These are phyloP conservation scores for Pyrrhia umbra DNA, from an alignment of 2,888 invertebrate species.

Conservation along the genomic window DNA sequence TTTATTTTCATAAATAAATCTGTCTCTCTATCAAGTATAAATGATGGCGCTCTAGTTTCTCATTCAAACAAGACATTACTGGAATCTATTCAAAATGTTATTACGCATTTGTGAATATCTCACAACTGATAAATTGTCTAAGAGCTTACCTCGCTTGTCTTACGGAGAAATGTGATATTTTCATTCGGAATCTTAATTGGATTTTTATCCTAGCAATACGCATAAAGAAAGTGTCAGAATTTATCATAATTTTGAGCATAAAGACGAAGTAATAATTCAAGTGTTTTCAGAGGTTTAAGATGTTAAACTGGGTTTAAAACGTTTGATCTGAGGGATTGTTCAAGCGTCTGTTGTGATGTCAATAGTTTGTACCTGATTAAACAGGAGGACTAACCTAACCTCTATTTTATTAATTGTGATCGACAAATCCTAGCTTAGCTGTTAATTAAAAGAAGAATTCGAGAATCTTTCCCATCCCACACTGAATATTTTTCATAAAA, in stretches of 20 bases:
- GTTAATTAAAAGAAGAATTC: neutral
- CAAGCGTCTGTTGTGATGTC: neutral
- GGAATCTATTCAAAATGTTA: constrained; percentile 46
- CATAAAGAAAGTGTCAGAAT: constrained; percentile 46
- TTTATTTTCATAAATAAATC: constrained; percentile 3
- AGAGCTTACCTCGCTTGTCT: constrained; percentile 49
- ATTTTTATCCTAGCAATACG: constrained; percentile 54
- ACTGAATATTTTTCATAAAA: neutral
- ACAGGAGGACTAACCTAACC: neutral
- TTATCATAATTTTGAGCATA: constrained; percentile 49
- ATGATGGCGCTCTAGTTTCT: constrained; percentile 40
- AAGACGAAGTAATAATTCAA: constrained; percentile 42
- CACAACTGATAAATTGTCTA: constrained; percentile 49
- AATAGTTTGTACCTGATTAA: neutral
- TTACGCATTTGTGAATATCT: constrained; percentile 37
- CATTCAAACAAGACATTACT: constrained; percentile 38
- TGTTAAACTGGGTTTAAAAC: constrained; percentile 14
- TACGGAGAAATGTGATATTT: constrained; percentile 53
- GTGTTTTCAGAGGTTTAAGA: constrained; percentile 21
- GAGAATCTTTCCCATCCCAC: neutral
- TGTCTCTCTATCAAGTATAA: constrained; percentile 22
- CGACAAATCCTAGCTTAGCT: neutral
- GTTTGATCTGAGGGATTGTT: neutral
- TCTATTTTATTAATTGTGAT: neutral
- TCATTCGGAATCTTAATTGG: constrained; percentile 59